phyloP scores from a whole-genome alignment of 2,113 vertebrate genomes.

The Clupea harengus region DNA sequence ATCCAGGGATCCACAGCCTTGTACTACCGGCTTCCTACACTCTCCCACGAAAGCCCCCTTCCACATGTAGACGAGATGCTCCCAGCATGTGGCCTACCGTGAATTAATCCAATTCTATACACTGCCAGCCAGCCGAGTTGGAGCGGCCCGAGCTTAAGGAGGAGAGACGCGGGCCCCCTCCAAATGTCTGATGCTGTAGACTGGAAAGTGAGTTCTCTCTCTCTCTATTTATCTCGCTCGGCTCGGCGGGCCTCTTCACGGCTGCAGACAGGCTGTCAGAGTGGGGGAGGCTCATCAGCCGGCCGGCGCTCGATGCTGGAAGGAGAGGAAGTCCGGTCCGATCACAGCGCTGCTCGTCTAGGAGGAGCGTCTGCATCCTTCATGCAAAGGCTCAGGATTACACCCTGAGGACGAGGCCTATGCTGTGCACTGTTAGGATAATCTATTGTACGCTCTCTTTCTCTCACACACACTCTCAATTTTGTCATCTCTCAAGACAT shows the following conservation, averaged over 20 bases:
- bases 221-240: too few relatives aligned
- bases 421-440: background rate
- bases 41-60: background rate
- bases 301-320: background rate
- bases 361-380: background rate
- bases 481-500: background rate
- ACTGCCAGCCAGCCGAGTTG: background rate
- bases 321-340: background rate
- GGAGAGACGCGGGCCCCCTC: background rate
- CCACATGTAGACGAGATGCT: background rate
- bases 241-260: too few relatives aligned
- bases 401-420: background rate
- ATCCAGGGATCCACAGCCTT: background rate
- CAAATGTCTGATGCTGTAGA: background rate
- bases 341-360: background rate
- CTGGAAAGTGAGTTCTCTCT: background rate
- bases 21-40: background rate
- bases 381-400: background rate
- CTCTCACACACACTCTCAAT: constrained; percentile 13
- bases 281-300: background rate
- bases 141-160: background rate
- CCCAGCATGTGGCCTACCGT: background rate
- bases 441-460: background rate
- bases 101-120: background rate
- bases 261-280: constrained; percentile 3